phyloP scores from a whole-genome alignment of 2,797 vertebrate genomes.

The Molossus molossus region DNA sequence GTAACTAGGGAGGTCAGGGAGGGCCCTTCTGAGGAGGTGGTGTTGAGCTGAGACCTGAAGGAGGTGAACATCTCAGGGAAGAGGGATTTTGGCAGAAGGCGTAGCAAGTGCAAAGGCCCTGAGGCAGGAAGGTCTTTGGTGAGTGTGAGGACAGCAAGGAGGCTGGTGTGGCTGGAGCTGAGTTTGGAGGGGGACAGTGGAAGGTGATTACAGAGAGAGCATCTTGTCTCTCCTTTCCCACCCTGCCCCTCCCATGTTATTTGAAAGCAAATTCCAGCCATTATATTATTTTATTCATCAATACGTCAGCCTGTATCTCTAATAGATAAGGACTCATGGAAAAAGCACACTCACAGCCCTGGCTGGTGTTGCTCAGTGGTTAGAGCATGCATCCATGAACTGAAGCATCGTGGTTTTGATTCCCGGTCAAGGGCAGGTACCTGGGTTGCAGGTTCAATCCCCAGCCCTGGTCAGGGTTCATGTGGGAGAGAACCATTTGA shows the following conservation, averaged over 20 bases:
- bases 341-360: too few relatives aligned
- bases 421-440: too few relatives aligned
- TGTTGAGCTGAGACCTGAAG: neutral
- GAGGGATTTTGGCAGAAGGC: too few relatives aligned
- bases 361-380: too few relatives aligned
- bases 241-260: neutral
- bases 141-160: neutral
- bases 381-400: too few relatives aligned
- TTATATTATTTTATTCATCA: neutral
- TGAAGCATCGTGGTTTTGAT: too few relatives aligned
- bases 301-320: neutral
- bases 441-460: too few relatives aligned
- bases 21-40: neutral
- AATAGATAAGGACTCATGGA: neutral
- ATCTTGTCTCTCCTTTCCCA: neutral
- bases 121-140: neutral
- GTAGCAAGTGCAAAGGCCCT: neutral
- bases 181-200: fast-evolving
- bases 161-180: neutral
- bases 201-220: neutral
- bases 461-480: too few relatives aligned
- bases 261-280: neutral
- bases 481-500: too few relatives aligned
- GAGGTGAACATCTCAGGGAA: neutral
- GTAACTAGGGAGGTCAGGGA: neutral